Conservation (phyloP, 2,797 vertebrate genomes). For the Mareca penelope region DNA sequence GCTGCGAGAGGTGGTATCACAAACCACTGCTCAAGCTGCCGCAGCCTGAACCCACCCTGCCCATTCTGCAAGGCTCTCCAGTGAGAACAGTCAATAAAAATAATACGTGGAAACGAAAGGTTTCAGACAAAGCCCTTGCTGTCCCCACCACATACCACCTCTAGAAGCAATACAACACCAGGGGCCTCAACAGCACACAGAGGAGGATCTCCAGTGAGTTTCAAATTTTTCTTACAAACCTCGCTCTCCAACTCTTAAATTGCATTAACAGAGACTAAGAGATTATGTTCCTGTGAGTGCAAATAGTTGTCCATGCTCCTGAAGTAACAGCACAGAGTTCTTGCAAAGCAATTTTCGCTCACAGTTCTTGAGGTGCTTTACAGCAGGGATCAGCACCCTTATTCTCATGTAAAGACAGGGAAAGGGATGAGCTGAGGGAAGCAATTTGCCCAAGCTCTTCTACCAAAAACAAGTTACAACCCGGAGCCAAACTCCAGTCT, state of each 20-base stretch:
- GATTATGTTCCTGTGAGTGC: not conserved
- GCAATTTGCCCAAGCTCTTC: not conserved
- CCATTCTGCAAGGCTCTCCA: not conserved
- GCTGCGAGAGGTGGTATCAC: not conserved
- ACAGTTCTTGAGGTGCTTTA: not conserved
- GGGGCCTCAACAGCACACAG: not conserved
- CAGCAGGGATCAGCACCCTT: not conserved
- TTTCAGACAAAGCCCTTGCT: not conserved
- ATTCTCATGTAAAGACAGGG: not conserved
- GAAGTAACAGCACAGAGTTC: not conserved
- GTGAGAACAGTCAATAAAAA: not conserved
- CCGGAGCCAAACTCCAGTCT: not conserved
- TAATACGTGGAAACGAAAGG: not conserved
- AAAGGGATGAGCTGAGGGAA: not conserved
- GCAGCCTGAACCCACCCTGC: no score
- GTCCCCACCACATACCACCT: not conserved
- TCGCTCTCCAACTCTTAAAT: not conserved
- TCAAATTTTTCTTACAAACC: not conserved
- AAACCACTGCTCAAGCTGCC: not conserved
- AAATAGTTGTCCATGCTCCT: not conserved
- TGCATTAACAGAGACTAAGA: slow-evolving; percentile 8
- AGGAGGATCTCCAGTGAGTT: not conserved
- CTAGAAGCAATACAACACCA: not conserved
- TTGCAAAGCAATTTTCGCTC: not conserved
- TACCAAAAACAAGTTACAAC: not conserved